Evolutionary conservation across 2,797 vertebrate species (phyloP).

Genomic region (Petrocephalus schoutedeni): DNA sequence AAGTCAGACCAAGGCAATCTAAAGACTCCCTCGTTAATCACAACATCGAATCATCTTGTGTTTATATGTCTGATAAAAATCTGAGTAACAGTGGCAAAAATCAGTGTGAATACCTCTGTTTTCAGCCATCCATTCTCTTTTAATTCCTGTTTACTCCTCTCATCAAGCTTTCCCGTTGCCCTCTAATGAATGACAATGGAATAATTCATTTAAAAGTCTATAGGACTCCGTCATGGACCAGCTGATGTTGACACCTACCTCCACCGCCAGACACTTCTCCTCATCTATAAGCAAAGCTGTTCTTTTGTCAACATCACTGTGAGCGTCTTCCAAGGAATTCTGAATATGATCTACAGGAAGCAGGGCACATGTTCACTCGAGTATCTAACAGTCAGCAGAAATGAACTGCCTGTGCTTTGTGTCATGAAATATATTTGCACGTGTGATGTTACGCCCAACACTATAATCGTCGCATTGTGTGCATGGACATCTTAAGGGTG

Average conservation of each 20-base stretch:
- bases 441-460: neutral
- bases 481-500: neutral
- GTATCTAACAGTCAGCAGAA: neutral
- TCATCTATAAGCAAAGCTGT: constrained; percentile 47
- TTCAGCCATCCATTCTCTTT: constrained; percentile 68
- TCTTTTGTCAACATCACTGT: constrained; percentile 51
- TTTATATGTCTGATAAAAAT: neutral
- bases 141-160: constrained; percentile 55
- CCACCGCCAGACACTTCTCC: constrained; percentile 54
- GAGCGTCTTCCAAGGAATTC: constrained; percentile 48
- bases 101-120: constrained; percentile 53
- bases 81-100: neutral
- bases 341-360: constrained; percentile 58
- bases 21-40: neutral
- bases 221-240: neutral
- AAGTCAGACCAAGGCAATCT: neutral
- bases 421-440: neutral
- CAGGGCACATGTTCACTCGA: neutral
- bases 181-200: constrained; percentile 54
- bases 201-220: neutral
- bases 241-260: constrained; percentile 53
- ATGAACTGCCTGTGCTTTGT: neutral
- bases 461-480: neutral
- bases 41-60: neutral
- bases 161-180: constrained; percentile 51